Conservation (phyloP, 37 sponge, comb jelly and placozoan genomes). For the Ephydatia muelleri region DNA sequence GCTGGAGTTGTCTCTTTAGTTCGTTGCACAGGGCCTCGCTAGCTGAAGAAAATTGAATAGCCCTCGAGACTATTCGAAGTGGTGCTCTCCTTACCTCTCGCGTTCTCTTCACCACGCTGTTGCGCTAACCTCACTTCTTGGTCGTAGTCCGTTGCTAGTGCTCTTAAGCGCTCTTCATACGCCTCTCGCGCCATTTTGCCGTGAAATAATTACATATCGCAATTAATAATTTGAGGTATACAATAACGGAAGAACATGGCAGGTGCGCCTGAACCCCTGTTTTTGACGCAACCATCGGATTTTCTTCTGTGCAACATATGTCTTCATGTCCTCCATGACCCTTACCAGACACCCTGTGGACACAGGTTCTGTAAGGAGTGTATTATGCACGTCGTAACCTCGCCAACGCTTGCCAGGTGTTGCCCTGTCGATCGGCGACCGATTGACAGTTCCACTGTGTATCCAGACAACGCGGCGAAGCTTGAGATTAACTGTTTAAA, state of each 20-base stretch:
- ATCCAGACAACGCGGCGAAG: conserved; percentile 60
- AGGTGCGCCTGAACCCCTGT: conserved; percentile 33
- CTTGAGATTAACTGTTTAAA: conserved; percentile 61
- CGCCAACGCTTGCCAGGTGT: conserved; percentile 26
- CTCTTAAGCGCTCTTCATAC: background rate
- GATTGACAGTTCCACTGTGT: conserved; percentile 40
- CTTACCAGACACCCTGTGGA: conserved; percentile 69
- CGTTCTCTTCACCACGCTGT: conserved; percentile 31
- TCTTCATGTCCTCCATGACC: conserved; percentile 37
- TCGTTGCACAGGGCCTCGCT: conserved; percentile 23
- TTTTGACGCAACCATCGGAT: conserved; percentile 52
- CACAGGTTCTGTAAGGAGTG: conserved; percentile 70
- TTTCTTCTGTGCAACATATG: conserved; percentile 66
- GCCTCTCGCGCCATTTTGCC: background rate
- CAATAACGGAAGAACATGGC: background rate
- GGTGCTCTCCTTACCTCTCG: conserved; percentile 15
- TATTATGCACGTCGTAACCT: conserved; percentile 31
- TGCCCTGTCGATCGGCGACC: conserved; percentile 62
- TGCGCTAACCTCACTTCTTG: conserved; percentile 19
- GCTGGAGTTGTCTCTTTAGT: conserved; percentile 19
- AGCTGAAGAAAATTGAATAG: background rate
- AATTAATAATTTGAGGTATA: background rate
- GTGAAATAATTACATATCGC: background rate
- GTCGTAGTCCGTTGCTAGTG: conserved; percentile 24
- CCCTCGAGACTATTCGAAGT: background rate